A percentile compares a stretch with the other conserved stretches of the same genome.
phyloP scores from a whole-genome alignment of 2,888 invertebrate genomes.

The Drosophila helvetica region DNA sequence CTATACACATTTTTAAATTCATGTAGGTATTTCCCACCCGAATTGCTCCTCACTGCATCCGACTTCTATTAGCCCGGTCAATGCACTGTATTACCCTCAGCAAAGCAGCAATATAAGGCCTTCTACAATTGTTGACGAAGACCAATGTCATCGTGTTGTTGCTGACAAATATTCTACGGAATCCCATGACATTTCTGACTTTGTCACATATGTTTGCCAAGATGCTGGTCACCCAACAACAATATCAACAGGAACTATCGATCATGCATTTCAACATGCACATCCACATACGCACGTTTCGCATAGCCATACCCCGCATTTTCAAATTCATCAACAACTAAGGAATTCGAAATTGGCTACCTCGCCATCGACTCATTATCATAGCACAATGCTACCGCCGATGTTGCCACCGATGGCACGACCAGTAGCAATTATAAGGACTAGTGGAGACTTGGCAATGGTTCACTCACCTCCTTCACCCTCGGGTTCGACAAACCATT shows the following conservation, averaged over 20 bases:
- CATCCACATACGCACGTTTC: conserved; percentile 51
- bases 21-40: conserved; percentile 55
- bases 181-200: conserved; percentile 95
- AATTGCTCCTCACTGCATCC: conserved; percentile 81
- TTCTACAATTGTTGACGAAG: conserved; percentile 54
- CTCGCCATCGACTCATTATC: conserved; percentile 66
- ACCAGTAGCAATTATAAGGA: conserved; percentile 97
- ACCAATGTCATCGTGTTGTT: conserved; percentile 56
- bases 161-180: conserved; percentile 88
- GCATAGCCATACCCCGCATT: conserved; percentile 60
- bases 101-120: conserved; percentile 80
- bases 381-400: conserved; percentile 96
- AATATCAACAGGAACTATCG: conserved; percentile 31
- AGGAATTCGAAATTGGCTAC: conserved; percentile 49
- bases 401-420: conserved; percentile 98
- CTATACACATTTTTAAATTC: neutral
- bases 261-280: conserved; percentile 55
- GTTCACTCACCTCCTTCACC: conserved; percentile 88
- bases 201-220: conserved; percentile 98
- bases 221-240: conserved; percentile 88
- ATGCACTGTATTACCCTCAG: conserved; percentile 85
- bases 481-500: conserved; percentile 85
- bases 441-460: conserved; percentile 89
- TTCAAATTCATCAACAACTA: conserved; percentile 62
- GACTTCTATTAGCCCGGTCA: conserved; percentile 85